These are phyloP conservation scores for Dinothrombium tinctorium DNA, from an alignment of 1,140 invertebrate genomes.

Conservation along the genomic window DNA sequence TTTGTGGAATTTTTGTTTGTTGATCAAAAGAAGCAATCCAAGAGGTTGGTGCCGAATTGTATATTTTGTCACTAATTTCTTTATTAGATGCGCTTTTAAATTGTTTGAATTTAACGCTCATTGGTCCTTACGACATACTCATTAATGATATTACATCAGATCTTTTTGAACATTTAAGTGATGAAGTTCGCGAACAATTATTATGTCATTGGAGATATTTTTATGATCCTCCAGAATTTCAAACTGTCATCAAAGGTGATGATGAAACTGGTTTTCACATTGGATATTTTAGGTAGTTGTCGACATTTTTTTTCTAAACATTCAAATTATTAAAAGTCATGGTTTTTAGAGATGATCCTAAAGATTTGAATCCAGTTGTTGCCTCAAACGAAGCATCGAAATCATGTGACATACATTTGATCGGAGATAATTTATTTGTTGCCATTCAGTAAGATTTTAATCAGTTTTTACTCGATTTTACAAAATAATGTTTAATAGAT, in stretches of 20 bases:
- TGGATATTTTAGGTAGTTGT: slow-evolving; percentile 35
- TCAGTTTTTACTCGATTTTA: no score
- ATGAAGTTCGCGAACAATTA: slow-evolving; percentile 29
- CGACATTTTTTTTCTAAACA: neutral
- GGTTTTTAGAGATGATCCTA: slow-evolving; percentile 37
- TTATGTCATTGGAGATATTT: slow-evolving; percentile 67
- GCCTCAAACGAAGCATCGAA: slow-evolving; percentile 41
- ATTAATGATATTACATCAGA: slow-evolving; percentile 33
- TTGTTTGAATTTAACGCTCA: slow-evolving; percentile 36
- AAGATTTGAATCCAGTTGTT: slow-evolving; percentile 44
- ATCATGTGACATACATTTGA: slow-evolving; percentile 37
- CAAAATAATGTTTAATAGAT: no score
- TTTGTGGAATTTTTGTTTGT: slow-evolving; percentile 52
- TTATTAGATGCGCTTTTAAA: slow-evolving; percentile 18
- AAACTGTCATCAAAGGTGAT: slow-evolving; percentile 29
- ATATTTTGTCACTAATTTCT: slow-evolving; percentile 31
- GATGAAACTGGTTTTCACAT: slow-evolving; percentile 46
- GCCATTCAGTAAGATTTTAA: no score
- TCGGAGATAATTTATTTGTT: slow-evolving; percentile 62
- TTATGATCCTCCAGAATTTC: slow-evolving; percentile 79
- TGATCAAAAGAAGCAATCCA: slow-evolving; percentile 32
- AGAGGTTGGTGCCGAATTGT: slow-evolving; percentile 19
- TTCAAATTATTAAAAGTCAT: no score
- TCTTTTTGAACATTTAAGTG: slow-evolving; percentile 19
- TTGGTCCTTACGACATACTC: slow-evolving; percentile 67